phyloP scores from a whole-genome alignment of 1,140 invertebrate genomes.

The Drosophila subpulchrella region DNA sequence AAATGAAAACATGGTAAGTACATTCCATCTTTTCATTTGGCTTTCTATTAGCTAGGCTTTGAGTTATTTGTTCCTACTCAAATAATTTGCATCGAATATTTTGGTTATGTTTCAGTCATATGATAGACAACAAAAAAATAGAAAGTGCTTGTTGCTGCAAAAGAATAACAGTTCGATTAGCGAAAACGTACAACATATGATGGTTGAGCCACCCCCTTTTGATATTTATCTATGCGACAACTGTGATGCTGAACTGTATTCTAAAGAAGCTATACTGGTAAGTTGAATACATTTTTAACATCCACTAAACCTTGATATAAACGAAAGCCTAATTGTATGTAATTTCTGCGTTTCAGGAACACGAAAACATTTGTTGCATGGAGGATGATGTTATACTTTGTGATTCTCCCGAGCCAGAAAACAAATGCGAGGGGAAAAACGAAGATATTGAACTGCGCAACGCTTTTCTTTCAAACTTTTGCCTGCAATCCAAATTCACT shows the following conservation, averaged over 20 bases:
- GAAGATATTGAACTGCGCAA: slow-evolving; percentile 73
- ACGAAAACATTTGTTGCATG: slow-evolving; percentile 85
- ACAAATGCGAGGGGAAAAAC: slow-evolving; percentile 48
- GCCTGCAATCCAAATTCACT: slow-evolving; percentile 59
- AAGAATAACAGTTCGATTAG: slow-evolving; percentile 79
- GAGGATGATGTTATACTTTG: slow-evolving; percentile 84
- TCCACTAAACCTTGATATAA: neutral
- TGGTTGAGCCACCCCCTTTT: slow-evolving; percentile 86
- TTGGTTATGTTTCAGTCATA: slow-evolving; percentile 67
- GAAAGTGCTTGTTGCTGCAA: slow-evolving; percentile 74
- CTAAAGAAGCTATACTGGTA: slow-evolving; percentile 86
- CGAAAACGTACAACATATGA: slow-evolving; percentile 82
- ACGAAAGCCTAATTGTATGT: neutral
- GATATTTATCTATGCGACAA: slow-evolving; percentile 91
- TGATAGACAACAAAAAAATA: slow-evolving; percentile 73
- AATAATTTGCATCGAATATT: neutral
- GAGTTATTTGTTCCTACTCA: neutral
- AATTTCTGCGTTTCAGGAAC: slow-evolving; percentile 84
- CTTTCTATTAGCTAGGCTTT: neutral
- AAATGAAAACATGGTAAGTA: slow-evolving; percentile 89
- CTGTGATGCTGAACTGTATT: slow-evolving; percentile 88
- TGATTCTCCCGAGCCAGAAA: slow-evolving; percentile 73
- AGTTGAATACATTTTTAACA: slow-evolving; percentile 6
- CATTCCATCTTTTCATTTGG: neutral
- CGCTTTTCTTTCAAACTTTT: slow-evolving; percentile 80